Conservation (phyloP, 2,113 vertebrate genomes). For the Notiomystis cincta region DNA sequence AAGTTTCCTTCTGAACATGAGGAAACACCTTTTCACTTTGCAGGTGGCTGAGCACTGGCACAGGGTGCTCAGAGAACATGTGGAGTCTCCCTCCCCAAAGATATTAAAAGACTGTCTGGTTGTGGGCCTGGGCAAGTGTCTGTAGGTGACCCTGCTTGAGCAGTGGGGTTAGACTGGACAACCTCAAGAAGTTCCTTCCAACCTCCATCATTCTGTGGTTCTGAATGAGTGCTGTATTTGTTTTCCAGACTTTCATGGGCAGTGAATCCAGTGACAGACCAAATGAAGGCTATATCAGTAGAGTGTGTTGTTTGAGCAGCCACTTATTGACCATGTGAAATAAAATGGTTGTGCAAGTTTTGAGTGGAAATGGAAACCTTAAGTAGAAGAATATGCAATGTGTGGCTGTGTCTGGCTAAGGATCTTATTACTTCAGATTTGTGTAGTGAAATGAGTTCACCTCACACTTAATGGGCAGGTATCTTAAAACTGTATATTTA, state of each 20-base stretch:
- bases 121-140: neutral
- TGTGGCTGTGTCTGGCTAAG: neutral
- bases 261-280: neutral
- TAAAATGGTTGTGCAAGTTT: neutral
- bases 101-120: neutral
- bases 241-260: neutral
- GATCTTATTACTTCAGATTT: neutral
- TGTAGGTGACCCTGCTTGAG: neutral
- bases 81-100: accelerated
- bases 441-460: neutral
- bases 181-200: neutral
- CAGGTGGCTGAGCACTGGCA: accelerated
- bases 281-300: neutral
- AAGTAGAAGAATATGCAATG: neutral
- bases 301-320: neutral
- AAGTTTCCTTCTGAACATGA: neutral
- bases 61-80: neutral
- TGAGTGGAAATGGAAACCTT: neutral
- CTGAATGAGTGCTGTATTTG: neutral
- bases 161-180: neutral
- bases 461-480: neutral
- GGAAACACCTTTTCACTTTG: neutral
- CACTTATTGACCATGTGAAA: neutral
- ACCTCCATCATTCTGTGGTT: neutral
- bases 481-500: neutral